phyloP scores from a whole-genome alignment of 2,888 invertebrate genomes.

The Acleris laterana region DNA sequence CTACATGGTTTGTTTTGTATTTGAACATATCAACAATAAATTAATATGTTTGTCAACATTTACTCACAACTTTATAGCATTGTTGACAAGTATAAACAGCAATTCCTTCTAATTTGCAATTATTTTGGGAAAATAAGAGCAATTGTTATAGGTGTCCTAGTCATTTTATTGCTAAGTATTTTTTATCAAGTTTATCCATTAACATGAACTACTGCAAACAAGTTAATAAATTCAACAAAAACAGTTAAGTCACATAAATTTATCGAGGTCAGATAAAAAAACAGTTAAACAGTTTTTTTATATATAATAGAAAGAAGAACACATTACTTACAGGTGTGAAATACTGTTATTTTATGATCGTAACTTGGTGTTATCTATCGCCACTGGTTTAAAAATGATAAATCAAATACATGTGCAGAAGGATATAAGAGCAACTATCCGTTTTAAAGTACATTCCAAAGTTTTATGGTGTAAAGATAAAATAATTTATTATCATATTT shows the following conservation, averaged over 20 bases:
- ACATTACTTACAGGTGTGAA: not conserved
- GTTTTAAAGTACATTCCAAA: constrained; percentile 12
- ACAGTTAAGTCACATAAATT: constrained; percentile 11
- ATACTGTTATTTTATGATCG: no score
- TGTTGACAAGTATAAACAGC: no score
- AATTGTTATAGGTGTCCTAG: not conserved
- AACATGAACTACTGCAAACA: not conserved
- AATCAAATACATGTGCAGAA: no score
- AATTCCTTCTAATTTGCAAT: no score
- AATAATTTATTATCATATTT: constrained; percentile 30
- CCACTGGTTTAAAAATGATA: no score
- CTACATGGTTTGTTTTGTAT: no score
- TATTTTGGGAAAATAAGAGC: not conserved
- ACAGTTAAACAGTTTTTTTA: constrained; percentile 13
- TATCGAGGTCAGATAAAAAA: constrained; percentile 26
- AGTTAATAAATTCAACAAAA: constrained; percentile 8
- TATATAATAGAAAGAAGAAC: constrained; percentile 13
- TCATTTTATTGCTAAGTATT: not conserved
- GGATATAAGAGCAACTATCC: not conserved
- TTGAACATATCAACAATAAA: no score
- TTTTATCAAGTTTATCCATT: not conserved
- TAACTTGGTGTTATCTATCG: no score
- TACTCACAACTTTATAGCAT: no score
- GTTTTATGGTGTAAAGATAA: constrained; percentile 8
- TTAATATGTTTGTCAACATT: no score